Base-by-base conservation (phyloP, 2,888 invertebrate species). In the Dolichomitus sp. region DNA sequence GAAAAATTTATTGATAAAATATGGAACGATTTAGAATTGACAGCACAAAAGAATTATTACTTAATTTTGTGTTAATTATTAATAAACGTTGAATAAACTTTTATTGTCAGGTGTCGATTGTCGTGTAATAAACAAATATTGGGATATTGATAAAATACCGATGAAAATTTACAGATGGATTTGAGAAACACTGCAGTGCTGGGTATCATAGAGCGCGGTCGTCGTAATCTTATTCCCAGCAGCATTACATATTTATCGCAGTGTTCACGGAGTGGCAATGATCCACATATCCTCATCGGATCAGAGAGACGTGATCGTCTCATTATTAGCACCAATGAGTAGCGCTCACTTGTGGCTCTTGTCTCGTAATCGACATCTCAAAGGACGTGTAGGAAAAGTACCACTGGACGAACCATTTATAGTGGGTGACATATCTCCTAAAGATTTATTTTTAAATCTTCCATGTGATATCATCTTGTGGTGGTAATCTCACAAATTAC, bases 251-350 rank as follows among this genome's bases (percentile, higher is more conserved):
- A 89, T 89, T 90, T 90, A 91, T 90, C 87, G 82, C 81, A 85
- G 83, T 85, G 82, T 68, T 19, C 59, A 68, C 48, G 3, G 72
- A 73, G 83, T 89, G 91, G 90, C 91, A 91, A 90, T 91, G 91
- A 91, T 91, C 91, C 88, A 90, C 90, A 90, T 91, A 89, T 88
- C 83, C 85, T 79, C 86, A 84, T 80, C 84, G 84, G 76, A 78
- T 78, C 78, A 50, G 48, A 72, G 87, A 85, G 73, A 80, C 76
- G 78, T 87, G 85, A 87, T 70, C 59, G 77, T 79, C 74, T 74
- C 73, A 70, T 83, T 80, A 85, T 85, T 76, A 77, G 72, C 75
- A 59, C 81, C 66, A 80, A 79, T 76, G 70, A 77, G 33, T 45
- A 27, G 66, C 50, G 14, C 65, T 52, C 50, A 66, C 54, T 54